Evolutionary conservation across 1,140 invertebrate species (phyloP).

Genomic region (Musca vetustissima): DNA sequence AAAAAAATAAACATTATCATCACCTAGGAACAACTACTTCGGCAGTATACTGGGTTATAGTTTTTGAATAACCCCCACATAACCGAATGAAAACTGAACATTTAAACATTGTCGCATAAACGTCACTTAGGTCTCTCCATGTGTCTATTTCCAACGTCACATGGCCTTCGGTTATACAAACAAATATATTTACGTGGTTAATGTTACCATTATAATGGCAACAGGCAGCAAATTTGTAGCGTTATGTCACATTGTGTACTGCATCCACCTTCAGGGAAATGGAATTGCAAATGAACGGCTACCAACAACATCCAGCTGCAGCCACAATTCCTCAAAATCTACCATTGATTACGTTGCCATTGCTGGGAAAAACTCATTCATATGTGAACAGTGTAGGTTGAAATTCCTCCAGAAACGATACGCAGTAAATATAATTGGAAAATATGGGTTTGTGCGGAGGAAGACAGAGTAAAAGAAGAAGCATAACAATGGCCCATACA

Average conservation of each 20-base stretch:
- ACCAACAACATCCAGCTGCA: slow-evolving; percentile 5
- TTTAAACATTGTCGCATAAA: slow-evolving; percentile 13
- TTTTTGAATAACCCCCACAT: too few relatives aligned
- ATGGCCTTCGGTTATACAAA: too few relatives aligned
- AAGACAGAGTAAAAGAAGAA: too few relatives aligned
- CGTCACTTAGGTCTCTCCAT: background rate
- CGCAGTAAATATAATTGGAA: slow-evolving; percentile 34
- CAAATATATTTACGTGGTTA: too few relatives aligned
- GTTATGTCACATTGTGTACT: too few relatives aligned
- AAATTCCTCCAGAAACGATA: slow-evolving; percentile 29
- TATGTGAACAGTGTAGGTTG: background rate
- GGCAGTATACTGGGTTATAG: too few relatives aligned
- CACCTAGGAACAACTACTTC: too few relatives aligned
- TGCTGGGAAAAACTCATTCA: slow-evolving; percentile 18
- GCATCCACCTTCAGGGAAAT: background rate
- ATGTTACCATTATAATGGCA: too few relatives aligned
- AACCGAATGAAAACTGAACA: background rate
- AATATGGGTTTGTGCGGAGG: slow-evolving; percentile 27
- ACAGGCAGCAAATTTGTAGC: too few relatives aligned
- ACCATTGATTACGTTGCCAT: background rate
- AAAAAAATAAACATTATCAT: too few relatives aligned
- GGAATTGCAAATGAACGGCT: background rate
- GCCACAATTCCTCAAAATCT: background rate
- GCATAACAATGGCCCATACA: too few relatives aligned
- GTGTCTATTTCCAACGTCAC: too few relatives aligned